phyloP scores from a whole-genome alignment of 2,888 invertebrate genomes.

The Xestia sexstrigata region DNA sequence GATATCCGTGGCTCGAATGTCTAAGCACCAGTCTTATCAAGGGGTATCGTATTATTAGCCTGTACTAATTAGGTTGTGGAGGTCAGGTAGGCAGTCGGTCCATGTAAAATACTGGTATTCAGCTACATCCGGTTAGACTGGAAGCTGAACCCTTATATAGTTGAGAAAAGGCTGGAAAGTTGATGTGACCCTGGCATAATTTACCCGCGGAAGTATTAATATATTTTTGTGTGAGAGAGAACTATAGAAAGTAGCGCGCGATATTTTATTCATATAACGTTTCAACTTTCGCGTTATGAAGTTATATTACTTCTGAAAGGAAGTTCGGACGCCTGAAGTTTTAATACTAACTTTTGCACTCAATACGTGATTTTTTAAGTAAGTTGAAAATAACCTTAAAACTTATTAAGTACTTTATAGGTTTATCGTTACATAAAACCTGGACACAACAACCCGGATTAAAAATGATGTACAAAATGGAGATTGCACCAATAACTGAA shows the following conservation, averaged over 20 bases:
- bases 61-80: neutral
- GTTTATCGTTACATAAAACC: neutral
- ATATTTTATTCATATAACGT: constrained; percentile 60
- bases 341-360: constrained; percentile 30
- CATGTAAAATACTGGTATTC: too few relatives aligned
- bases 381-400: neutral
- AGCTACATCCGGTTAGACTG: neutral
- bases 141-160: neutral
- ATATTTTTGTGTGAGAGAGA: constrained; percentile 22
- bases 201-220: neutral
- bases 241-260: constrained; percentile 15
- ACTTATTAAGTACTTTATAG: neutral
- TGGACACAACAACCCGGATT: neutral
- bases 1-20: neutral
- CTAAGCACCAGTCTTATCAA: neutral
- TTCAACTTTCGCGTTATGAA: constrained; percentile 40
- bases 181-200: neutral
- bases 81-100: too few relatives aligned
- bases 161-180: neutral
- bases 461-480: neutral
- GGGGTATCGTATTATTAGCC: neutral
- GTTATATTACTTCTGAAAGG: constrained; percentile 33
- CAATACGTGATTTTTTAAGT: constrained; percentile 8
- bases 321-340: constrained; percentile 20
- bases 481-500: too few relatives aligned